phyloP scores from a whole-genome alignment of 2,113 vertebrate genomes.

The Perccottus glenii region DNA sequence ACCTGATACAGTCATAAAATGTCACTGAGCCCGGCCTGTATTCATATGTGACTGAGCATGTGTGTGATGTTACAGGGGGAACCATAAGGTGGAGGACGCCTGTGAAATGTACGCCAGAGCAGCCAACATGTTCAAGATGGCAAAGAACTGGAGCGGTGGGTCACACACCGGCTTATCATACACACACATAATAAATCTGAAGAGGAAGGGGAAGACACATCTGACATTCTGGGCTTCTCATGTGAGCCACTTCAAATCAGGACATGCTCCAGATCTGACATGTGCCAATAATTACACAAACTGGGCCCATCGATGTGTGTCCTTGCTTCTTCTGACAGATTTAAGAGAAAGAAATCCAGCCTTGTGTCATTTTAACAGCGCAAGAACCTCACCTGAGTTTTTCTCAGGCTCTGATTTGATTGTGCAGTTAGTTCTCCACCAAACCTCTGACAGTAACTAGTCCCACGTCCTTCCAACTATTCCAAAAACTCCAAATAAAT shows the following conservation, averaged over 20 bases:
- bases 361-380: too few species aligned
- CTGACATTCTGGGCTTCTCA: too few species aligned
- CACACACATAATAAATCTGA: not conserved
- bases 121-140: conserved; percentile 99
- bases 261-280: conserved; percentile 2
- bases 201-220: too few species aligned
- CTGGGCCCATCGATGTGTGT: conserved; percentile 20
- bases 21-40: too few species aligned
- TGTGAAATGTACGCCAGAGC: conserved; percentile 98
- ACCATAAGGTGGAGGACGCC: conserved; percentile 95
- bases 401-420: too few species aligned
- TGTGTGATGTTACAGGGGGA: conserved; percentile 82
- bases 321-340: not conserved
- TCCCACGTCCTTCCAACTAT: too few species aligned
- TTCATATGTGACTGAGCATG: not conserved
- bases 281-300: conserved; percentile 30
- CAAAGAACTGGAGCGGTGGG: conserved; percentile 97
- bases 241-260: not conserved
- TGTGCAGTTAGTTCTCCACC: too few species aligned
- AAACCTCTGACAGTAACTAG: too few species aligned
- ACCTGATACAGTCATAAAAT: too few species aligned
- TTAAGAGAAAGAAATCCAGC: too few species aligned
- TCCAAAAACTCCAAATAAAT: too few species aligned
- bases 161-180: conserved; percentile 10
- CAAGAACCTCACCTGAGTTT: too few species aligned